These are phyloP conservation scores for Ormyrus nitidulus DNA, from an alignment of 2,888 invertebrate genomes.

Conservation along the genomic window DNA sequence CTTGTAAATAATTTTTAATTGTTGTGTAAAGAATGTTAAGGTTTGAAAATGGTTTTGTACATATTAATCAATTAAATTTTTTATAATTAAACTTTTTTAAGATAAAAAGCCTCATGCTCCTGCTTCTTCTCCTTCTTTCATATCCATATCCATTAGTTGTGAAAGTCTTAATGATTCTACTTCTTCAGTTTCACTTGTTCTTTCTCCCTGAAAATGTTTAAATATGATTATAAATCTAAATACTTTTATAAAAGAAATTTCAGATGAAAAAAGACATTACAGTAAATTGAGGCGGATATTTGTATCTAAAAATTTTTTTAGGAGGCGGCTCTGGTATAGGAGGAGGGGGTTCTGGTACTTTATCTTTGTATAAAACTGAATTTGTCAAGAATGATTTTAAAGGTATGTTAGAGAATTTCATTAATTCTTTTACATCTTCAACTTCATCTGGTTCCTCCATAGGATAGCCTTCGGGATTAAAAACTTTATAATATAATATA, in stretches of 20 bases:
- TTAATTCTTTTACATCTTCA: constrained; percentile 39
- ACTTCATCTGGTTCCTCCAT: constrained; percentile 50
- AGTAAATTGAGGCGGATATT: constrained; percentile 57
- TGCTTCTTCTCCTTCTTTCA: constrained; percentile 1
- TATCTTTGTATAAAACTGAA: constrained; percentile 59
- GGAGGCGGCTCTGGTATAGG: background rate
- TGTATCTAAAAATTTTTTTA: constrained; percentile 52
- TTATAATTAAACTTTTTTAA: constrained; percentile 53
- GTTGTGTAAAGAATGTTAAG: constrained; percentile 37
- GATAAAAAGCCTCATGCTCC: constrained; percentile 4
- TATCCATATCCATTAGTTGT: constrained; percentile 16
- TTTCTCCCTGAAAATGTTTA: constrained; percentile 23
- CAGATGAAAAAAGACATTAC: constrained; percentile 8
- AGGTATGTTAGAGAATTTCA: constrained; percentile 52
- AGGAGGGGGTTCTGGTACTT: constrained; percentile 10
- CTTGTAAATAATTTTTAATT: constrained; percentile 51
- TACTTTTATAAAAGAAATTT: background rate
- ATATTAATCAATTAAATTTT: constrained; percentile 51
- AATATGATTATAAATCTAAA: background rate
- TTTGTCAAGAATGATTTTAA: constrained; percentile 62
- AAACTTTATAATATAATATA: too few relatives aligned
- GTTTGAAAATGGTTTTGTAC: constrained; percentile 41
- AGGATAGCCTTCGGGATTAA: constrained; percentile 52
- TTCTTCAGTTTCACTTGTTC: constrained; percentile 13
- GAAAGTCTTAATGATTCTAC: constrained; percentile 46